Conservation (phyloP, 53 echinoderm and acorn worm genomes). For the Antedon mediterranea region DNA sequence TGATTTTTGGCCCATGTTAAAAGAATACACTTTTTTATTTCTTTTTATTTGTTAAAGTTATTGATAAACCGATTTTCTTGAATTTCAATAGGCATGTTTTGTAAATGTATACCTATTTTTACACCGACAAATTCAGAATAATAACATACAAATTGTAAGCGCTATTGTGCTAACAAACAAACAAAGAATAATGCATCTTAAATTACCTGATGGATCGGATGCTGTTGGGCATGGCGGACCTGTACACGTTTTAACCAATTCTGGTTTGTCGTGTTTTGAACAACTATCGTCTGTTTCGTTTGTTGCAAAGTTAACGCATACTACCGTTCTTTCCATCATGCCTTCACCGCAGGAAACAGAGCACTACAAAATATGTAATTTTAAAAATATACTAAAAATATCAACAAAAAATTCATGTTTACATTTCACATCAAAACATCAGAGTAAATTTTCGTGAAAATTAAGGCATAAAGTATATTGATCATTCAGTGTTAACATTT, state of each 20-base stretch:
- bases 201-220: background rate
- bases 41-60: too few species aligned
- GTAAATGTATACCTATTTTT: too few species aligned
- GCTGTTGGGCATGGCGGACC: slow-evolving; percentile 20
- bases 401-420: background rate
- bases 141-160: too few species aligned
- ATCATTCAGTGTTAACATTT: too few species aligned
- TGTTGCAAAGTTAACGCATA: slow-evolving; percentile 30
- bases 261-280: slow-evolving; percentile 17
- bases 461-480: background rate
- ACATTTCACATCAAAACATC: slow-evolving; percentile 7
- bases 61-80: too few species aligned
- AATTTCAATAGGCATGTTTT: too few species aligned
- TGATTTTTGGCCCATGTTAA: too few species aligned
- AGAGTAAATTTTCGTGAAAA: background rate
- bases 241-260: slow-evolving; percentile 16
- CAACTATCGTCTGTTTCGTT: slow-evolving; percentile 22
- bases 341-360: slow-evolving; percentile 65
- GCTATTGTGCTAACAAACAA: too few species aligned
- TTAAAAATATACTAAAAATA: background rate
- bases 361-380: slow-evolving; percentile 23
- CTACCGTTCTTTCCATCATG: slow-evolving; percentile 14
- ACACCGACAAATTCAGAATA: too few species aligned
- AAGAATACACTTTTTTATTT: too few species aligned
- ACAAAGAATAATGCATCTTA: background rate